A percentile compares a stretch with the other conserved stretches of the same genome.
phyloP scores from a whole-genome alignment of 2,888 invertebrate genomes.

The Melikaiella ostensackeni region DNA sequence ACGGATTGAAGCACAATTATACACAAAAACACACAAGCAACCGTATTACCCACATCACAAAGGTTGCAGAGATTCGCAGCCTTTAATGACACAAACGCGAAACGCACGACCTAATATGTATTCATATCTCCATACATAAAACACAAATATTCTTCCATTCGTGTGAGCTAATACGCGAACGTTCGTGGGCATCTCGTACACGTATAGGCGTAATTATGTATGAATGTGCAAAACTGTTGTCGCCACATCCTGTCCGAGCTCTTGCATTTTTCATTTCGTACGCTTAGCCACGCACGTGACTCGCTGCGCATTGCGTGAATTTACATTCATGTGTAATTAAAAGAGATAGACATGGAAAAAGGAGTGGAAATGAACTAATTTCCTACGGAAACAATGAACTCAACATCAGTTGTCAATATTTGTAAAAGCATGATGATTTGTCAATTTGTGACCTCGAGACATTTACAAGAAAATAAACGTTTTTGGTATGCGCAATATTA shows the following conservation, averaged over 20 bases:
- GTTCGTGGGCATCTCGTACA: not conserved
- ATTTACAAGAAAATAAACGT: too few species aligned
- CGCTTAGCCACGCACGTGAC: slow-evolving; percentile 35
- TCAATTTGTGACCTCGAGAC: too few species aligned
- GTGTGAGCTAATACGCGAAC: slow-evolving; percentile 9
- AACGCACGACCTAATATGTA: slow-evolving; percentile 3
- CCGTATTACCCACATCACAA: not conserved
- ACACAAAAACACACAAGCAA: not conserved
- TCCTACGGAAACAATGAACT: not conserved
- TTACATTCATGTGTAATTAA: slow-evolving; percentile 16
- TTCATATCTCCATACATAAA: slow-evolving; percentile 20
- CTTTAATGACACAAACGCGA: slow-evolving; percentile 4
- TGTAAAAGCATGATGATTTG: too few species aligned
- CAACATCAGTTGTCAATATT: too few species aligned
- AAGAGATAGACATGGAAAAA: not conserved
- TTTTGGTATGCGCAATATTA: too few species aligned
- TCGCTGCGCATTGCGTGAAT: not conserved
- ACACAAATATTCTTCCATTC: slow-evolving; percentile 14
- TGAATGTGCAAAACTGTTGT: slow-evolving; percentile 51
- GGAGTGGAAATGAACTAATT: not conserved
- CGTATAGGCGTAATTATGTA: slow-evolving; percentile 38
- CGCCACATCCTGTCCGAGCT: slow-evolving; percentile 51
- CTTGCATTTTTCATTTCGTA: slow-evolving; percentile 57
- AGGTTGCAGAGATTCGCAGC: slow-evolving; percentile 6
- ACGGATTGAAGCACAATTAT: not conserved